Percentiles rank a stretch among this genome's conserved stretches.
These are phyloP conservation scores for Sussaba pulchella DNA, from an alignment of 2,888 invertebrate species.

Conservation along the genomic window DNA sequence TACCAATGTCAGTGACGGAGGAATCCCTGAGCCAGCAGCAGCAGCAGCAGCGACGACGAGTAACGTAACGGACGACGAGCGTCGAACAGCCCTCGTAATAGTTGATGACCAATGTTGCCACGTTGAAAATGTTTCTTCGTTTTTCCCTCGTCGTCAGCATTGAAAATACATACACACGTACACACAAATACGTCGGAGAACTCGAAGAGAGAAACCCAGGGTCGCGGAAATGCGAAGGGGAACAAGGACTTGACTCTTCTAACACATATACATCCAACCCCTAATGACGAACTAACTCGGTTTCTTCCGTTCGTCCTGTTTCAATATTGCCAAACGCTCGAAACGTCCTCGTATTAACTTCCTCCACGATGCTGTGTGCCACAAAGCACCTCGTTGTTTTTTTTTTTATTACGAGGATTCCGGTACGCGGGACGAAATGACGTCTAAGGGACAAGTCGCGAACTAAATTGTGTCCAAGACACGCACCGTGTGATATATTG, in stretches of 20 bases:
- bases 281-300: conserved; percentile 65
- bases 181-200: neutral
- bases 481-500: conserved; percentile 45
- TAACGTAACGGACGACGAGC: neutral
- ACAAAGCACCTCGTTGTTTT: conserved; percentile 27
- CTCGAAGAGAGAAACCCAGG: neutral
- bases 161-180: neutral
- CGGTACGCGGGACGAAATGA: neutral
- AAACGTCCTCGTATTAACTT: conserved; percentile 30
- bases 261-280: conserved; percentile 16
- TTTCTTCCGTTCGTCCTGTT: conserved; percentile 46
- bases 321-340: conserved; percentile 50
- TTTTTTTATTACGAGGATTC: conserved; percentile 6
- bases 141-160: conserved; percentile 8
- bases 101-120: conserved; percentile 36
- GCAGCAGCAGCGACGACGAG: conserved; percentile 39
- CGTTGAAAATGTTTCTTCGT: conserved; percentile 6
- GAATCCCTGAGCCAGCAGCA: conserved; percentile 52
- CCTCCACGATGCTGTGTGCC: neutral
- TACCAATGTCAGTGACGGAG: conserved; percentile 9
- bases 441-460: conserved; percentile 25
- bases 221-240: neutral
- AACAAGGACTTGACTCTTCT: conserved; percentile 24
- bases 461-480: conserved; percentile 32
- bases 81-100: conserved; percentile 24